A percentile compares a stretch with the other conserved stretches of the same genome.
Conservation (phyloP, 1,140 invertebrate species). For the Drusus annulatus region DNA sequence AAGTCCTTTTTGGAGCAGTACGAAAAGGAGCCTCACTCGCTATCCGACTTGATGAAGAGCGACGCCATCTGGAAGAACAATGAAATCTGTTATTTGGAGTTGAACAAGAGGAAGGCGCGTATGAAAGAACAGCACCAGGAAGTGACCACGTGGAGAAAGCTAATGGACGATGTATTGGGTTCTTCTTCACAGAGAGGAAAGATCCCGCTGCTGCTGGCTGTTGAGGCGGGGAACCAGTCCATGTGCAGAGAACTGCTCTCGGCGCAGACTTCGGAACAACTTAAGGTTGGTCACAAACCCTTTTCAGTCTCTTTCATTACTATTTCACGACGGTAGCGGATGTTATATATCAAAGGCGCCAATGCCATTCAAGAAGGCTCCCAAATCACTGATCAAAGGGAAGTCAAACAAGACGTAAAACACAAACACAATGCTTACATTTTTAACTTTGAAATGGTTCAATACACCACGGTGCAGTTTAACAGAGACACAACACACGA, state of each 20-base stretch:
- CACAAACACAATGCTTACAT: too few relatives aligned
- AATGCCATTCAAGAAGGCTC: too few relatives aligned
- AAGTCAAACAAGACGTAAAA: too few relatives aligned
- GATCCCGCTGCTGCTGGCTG: conserved; percentile 92
- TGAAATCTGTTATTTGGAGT: conserved; percentile 70
- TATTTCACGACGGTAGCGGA: too few relatives aligned
- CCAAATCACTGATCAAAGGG: too few relatives aligned
- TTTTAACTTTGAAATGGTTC: too few relatives aligned
- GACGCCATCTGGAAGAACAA: conserved; percentile 67
- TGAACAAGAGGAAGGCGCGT: conserved; percentile 72
- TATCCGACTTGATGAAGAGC: conserved; percentile 61
- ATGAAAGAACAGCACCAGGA: conserved; percentile 63
- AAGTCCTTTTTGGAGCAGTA: conserved; percentile 47
- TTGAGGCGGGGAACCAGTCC: conserved; percentile 93
- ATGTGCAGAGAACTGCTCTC: conserved; percentile 92
- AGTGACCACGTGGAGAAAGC: conserved; percentile 65
- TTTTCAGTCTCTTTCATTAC: too few relatives aligned
- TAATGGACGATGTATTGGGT: conserved; percentile 70
- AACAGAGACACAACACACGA: too few relatives aligned
- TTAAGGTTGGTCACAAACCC: conserved; percentile 73
- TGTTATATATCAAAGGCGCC: too few relatives aligned
- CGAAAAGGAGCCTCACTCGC: conserved; percentile 60
- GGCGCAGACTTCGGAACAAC: conserved; percentile 85
- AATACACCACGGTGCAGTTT: too few relatives aligned
- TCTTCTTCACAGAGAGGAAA: conserved; percentile 84